phyloP scores from a whole-genome alignment of 2,113 vertebrate species.

The Tupaia chinensis region DNA sequence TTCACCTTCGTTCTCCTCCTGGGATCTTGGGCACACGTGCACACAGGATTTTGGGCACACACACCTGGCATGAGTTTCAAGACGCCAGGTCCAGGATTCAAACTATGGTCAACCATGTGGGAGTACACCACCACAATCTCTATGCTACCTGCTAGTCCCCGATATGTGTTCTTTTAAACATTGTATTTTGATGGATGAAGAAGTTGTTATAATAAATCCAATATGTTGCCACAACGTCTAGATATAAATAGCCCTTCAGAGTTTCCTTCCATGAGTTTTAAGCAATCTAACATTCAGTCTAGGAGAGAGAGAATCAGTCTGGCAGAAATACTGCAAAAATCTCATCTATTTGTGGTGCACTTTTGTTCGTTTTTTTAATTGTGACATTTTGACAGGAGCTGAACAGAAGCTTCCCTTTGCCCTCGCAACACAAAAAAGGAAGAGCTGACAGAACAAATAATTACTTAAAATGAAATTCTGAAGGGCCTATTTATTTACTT shows the following conservation, averaged over 20 bases:
- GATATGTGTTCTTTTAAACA: background rate
- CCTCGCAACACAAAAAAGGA: constrained; percentile 2
- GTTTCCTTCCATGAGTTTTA: background rate
- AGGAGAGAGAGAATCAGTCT: background rate
- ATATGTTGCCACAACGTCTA: background rate
- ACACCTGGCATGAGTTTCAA: too few species aligned
- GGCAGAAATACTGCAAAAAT: constrained; percentile 6
- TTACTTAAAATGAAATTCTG: constrained; percentile 38
- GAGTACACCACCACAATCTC: too few species aligned
- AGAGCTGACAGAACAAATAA: constrained; percentile 37
- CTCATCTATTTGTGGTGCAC: background rate
- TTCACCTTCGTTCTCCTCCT: too few species aligned
- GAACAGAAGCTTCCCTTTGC: constrained; percentile 23
- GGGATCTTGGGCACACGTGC: too few species aligned
- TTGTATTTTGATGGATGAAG: background rate
- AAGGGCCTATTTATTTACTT: constrained; percentile 58
- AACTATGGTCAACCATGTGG: too few species aligned
- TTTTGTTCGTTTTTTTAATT: constrained; percentile 48
- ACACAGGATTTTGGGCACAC: too few species aligned
- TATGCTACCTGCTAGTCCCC: too few species aligned
- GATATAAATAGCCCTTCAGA: background rate
- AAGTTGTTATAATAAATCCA: constrained; percentile 4
- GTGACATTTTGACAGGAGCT: constrained; percentile 48
- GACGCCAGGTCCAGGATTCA: too few species aligned
- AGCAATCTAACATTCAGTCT: background rate